Percentiles rank a stretch among this genome's conserved stretches.
phyloP scores from a whole-genome alignment of 2,888 invertebrate genomes.

The Dione juno region DNA sequence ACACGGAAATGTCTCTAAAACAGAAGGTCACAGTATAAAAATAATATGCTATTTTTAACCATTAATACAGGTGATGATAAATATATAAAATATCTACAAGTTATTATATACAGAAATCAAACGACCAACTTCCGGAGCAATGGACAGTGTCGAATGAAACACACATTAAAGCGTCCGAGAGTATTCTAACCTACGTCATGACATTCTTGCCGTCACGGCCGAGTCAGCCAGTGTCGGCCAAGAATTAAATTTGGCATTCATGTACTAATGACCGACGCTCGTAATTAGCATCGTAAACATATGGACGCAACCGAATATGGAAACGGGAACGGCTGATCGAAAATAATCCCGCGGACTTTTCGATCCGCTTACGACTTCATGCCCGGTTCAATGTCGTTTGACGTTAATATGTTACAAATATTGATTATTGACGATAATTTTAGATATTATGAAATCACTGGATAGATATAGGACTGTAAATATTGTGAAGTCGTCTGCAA shows the following conservation, averaged over 20 bases:
- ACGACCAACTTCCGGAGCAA: conserved; percentile 11
- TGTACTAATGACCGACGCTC: conserved; percentile 61
- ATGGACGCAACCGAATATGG: conserved; percentile 63
- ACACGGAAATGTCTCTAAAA: too few relatives aligned
- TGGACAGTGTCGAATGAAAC: not conserved
- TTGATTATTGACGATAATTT: conserved; percentile 42
- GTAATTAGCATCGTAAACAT: conserved; percentile 68
- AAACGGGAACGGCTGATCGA: conserved; percentile 52
- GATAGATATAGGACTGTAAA: not conserved
- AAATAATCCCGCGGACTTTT: conserved; percentile 54
- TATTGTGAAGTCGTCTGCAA: not conserved
- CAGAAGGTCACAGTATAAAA: too few relatives aligned
- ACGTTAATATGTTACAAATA: conserved; percentile 40
- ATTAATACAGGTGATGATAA: too few relatives aligned
- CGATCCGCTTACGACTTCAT: conserved; percentile 29
- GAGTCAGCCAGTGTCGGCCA: conserved; percentile 60
- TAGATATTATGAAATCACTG: conserved; percentile 16
- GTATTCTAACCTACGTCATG: conserved; percentile 56
- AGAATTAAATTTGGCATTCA: conserved; percentile 74
- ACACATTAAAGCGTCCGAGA: not conserved
- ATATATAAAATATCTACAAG: not conserved
- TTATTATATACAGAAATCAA: not conserved
- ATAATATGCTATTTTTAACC: too few relatives aligned
- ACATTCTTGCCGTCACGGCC: conserved; percentile 66
- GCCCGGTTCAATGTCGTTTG: conserved; percentile 31